Evolutionary conservation across 37 sponge, comb jelly and placozoan species (phyloP).

Genomic region (Aplysina aerophoba): DNA sequence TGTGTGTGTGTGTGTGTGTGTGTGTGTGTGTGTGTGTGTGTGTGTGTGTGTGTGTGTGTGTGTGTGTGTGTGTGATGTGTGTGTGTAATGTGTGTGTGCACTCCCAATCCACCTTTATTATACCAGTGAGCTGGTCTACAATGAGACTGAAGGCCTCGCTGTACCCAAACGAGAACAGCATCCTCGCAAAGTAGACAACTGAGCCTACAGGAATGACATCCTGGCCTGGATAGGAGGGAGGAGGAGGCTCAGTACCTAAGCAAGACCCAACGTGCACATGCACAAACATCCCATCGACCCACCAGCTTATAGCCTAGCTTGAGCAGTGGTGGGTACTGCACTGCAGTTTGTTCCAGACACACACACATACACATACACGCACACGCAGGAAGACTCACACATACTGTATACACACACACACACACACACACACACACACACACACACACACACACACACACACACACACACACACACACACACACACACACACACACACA

Average conservation of each 20-base stretch:
- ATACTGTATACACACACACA: no score
- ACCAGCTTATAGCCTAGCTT: no score
- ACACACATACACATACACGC: slow-evolving; percentile 8
- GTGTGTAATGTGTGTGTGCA: no score
- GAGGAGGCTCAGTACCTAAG: neutral
- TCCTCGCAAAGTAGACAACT: slow-evolving; percentile 58
- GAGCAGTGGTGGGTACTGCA: no score
- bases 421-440: neutral
- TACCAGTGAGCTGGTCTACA: neutral
- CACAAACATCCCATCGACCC: no score
- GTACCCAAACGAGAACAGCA: slow-evolving; percentile 62
- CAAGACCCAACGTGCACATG: no score
- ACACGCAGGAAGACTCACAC: slow-evolving; percentile 12
- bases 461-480: slow-evolving; percentile 5
- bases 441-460: neutral
- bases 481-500: slow-evolving; percentile 7
- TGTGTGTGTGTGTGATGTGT: no score
- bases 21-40: no score
- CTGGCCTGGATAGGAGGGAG: neutral
- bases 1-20: no score
- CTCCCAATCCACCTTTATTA: neutral
- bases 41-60: no score
- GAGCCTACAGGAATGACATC: slow-evolving; percentile 56
- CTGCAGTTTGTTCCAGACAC: no score
- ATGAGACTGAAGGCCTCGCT: slow-evolving; percentile 58